Percentiles rank a stretch among this genome's conserved stretches.
Conservation (phyloP, 2,797 vertebrate species). For the Arvicola amphibius region DNA sequence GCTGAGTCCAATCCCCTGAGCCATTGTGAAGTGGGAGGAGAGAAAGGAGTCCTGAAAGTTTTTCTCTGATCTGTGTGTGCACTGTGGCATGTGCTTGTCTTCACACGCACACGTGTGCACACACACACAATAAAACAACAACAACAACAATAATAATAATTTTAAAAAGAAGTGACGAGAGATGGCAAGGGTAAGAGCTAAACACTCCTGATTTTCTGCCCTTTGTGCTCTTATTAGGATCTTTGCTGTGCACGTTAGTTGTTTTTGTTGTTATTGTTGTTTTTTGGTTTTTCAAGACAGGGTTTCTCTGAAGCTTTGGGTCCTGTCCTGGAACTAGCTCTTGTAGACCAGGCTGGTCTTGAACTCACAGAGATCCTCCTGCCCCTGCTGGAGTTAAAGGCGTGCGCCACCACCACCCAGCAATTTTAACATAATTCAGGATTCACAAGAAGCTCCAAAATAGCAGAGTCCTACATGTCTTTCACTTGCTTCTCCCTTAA, state of each 20-base stretch:
- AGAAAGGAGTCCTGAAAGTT: background rate
- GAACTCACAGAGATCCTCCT: too few relatives aligned
- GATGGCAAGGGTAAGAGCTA: background rate
- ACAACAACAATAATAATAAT: background rate
- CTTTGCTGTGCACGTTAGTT: background rate
- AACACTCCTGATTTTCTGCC: background rate
- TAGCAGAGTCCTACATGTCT: background rate
- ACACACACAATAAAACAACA: background rate
- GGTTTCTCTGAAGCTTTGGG: too few relatives aligned
- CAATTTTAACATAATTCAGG: constrained; percentile 29
- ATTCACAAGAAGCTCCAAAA: constrained; percentile 1
- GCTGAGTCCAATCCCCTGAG: background rate
- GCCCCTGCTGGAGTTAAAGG: too few relatives aligned
- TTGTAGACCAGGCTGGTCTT: too few relatives aligned
- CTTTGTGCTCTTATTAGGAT: background rate
- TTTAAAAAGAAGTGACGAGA: background rate
- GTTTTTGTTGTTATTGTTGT: background rate
- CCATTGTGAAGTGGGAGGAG: background rate
- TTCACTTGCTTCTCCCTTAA: background rate
- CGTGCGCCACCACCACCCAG: too few relatives aligned
- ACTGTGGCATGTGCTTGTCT: background rate
- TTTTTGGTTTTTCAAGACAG: too few relatives aligned
- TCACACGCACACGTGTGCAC: background rate
- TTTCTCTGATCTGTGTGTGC: background rate
- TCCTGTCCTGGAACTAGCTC: too few relatives aligned